Evolutionary conservation across 2,888 invertebrate genomes (phyloP).

Genomic region (Pyrocoelia pectoralis): DNA sequence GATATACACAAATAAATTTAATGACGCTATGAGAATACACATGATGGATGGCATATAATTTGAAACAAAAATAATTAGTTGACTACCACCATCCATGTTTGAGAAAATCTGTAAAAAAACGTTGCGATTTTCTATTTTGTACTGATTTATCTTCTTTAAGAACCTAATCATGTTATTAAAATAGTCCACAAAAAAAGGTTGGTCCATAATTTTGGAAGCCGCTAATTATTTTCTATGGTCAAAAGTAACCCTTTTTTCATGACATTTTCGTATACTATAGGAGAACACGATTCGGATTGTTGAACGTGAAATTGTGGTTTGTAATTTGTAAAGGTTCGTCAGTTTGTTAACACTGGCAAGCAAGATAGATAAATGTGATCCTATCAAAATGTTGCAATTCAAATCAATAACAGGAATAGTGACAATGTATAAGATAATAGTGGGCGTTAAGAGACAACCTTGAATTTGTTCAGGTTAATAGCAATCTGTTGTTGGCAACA

Average conservation of each 20-base stretch:
- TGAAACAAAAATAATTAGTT: neutral
- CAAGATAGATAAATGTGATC: neutral
- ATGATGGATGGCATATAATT: neutral
- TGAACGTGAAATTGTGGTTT: neutral
- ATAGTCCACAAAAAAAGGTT: neutral
- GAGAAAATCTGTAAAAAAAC: neutral
- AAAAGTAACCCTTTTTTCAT: too few species aligned
- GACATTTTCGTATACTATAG: too few species aligned
- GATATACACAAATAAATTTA: neutral
- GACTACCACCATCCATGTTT: neutral
- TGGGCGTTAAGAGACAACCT: constrained; percentile 42
- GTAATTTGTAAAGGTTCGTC: neutral
- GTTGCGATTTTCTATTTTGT: too few species aligned
- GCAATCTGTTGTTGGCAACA: constrained; percentile 30
- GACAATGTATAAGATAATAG: constrained; percentile 11
- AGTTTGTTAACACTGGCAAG: neutral
- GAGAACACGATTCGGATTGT: too few species aligned
- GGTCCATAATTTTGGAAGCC: neutral
- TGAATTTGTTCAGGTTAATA: constrained; percentile 41
- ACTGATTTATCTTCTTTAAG: neutral
- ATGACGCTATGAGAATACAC: neutral
- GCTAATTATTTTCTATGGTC: neutral
- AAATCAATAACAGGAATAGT: constrained; percentile 21
- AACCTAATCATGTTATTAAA: neutral
- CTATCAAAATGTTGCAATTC: constrained; percentile 10